phyloP scores from a whole-genome alignment of 2,797 vertebrate species.

The Phoebastria nigripes region DNA sequence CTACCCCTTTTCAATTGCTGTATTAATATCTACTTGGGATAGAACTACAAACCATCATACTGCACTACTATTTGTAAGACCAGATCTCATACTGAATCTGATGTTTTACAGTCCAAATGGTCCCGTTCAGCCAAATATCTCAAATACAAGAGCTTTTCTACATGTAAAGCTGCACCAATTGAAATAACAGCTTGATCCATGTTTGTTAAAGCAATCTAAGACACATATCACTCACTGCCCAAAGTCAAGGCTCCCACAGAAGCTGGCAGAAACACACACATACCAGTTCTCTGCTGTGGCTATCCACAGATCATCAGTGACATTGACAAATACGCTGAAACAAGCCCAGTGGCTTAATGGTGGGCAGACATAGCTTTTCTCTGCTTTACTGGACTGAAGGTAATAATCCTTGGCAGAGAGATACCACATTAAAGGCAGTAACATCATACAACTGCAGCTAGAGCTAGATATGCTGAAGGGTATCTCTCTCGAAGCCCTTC shows the following conservation, averaged over 20 bases:
- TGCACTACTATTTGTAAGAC: background rate
- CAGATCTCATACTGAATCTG: background rate
- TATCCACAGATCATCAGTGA: background rate
- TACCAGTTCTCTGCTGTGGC: background rate
- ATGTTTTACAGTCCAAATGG: background rate
- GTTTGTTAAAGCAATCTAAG: background rate
- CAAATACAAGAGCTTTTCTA: background rate
- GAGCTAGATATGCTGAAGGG: background rate
- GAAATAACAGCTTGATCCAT: background rate
- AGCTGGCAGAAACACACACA: background rate
- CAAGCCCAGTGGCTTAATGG: background rate
- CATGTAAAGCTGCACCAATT: background rate
- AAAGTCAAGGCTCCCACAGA: background rate
- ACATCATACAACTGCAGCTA: background rate
- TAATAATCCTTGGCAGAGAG: background rate
- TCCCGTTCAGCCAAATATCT: background rate
- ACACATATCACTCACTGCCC: fast-evolving
- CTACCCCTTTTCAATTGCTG: background rate
- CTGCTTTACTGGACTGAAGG: background rate
- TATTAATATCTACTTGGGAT: background rate
- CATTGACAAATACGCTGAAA: background rate
- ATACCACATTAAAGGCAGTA: background rate
- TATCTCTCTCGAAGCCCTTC: background rate
- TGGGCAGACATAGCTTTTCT: background rate
- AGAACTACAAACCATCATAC: background rate